These are phyloP conservation scores for Sitophilus oryzae DNA, from an alignment of 1,140 invertebrate genomes.

Conservation along the genomic window DNA sequence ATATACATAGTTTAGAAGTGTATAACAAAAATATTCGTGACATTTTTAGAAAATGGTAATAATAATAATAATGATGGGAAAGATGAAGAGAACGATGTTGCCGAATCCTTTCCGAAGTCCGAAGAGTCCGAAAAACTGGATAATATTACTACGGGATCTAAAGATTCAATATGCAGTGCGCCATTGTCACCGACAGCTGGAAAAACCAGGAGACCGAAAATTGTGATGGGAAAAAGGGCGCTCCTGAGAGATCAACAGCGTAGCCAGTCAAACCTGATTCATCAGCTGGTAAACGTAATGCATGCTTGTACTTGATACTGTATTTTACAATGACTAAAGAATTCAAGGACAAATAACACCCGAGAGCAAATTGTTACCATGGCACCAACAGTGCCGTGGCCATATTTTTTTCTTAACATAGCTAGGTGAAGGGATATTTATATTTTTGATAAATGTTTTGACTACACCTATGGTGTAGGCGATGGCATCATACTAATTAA, in stretches of 20 bases:
- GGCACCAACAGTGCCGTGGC: too few species aligned
- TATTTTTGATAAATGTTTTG: too few species aligned
- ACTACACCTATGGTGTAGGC: too few species aligned
- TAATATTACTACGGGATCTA: neutral
- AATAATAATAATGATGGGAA: too few species aligned
- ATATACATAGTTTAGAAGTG: neutral
- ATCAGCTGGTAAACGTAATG: constrained; percentile 25
- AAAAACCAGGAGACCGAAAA: neutral
- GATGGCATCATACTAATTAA: too few species aligned
- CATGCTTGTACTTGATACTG: constrained; percentile 6
- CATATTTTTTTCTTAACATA: too few species aligned
- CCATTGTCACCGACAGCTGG: constrained; percentile 2
- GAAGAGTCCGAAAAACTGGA: neutral
- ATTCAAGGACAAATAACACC: too few species aligned
- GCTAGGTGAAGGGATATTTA: too few species aligned
- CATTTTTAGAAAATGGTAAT: too few species aligned
- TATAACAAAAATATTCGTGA: neutral
- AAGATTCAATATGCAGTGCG: constrained; percentile 5
- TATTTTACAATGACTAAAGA: too few species aligned
- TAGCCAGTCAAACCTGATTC: neutral
- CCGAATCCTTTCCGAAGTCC: neutral
- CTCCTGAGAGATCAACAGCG: constrained; percentile 9
- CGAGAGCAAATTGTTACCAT: too few species aligned
- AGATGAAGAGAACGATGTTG: neutral
- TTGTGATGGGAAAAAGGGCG: constrained; percentile 5